phyloP scores from a whole-genome alignment of 2,113 vertebrate genomes.

The Ciconia maguari region DNA sequence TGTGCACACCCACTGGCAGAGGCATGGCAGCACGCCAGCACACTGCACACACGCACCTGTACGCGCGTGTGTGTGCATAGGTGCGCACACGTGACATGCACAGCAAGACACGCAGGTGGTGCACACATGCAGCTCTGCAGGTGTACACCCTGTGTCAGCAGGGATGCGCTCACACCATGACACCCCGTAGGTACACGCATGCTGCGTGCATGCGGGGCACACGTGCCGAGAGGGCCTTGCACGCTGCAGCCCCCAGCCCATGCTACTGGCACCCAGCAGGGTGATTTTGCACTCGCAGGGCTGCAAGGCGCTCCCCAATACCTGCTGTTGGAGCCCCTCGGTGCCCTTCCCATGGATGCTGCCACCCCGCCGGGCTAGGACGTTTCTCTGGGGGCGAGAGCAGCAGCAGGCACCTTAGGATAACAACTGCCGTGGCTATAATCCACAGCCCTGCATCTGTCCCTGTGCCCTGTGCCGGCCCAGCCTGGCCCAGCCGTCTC shows the following conservation, averaged over 20 bases:
- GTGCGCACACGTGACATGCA: rapidly evolving
- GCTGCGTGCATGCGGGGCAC: rapidly evolving
- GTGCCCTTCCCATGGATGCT: background rate
- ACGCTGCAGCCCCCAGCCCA: rapidly evolving
- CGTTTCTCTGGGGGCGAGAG: background rate
- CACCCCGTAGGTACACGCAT: rapidly evolving
- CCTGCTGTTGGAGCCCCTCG: rapidly evolving
- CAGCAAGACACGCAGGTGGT: rapidly evolving
- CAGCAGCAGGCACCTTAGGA: background rate
- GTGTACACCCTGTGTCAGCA: rapidly evolving
- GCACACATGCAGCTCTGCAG: rapidly evolving
- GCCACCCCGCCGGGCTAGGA: rapidly evolving
- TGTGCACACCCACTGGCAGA: rapidly evolving
- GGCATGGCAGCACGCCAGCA: background rate
- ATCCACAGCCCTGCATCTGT: background rate
- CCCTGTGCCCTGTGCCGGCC: background rate
- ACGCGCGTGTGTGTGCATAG: rapidly evolving
- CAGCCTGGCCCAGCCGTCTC: background rate
- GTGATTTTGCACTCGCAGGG: background rate
- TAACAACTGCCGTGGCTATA: background rate
- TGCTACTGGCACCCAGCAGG: rapidly evolving
- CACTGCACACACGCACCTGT: rapidly evolving
- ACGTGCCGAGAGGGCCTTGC: rapidly evolving
- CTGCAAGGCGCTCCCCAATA: background rate
- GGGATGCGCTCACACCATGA: background rate